Evolutionary conservation across 2,113 vertebrate species (phyloP), one percentile per base, ranked within the genome.

Genomic region (Chroicocephalus ridibundus): DNA sequence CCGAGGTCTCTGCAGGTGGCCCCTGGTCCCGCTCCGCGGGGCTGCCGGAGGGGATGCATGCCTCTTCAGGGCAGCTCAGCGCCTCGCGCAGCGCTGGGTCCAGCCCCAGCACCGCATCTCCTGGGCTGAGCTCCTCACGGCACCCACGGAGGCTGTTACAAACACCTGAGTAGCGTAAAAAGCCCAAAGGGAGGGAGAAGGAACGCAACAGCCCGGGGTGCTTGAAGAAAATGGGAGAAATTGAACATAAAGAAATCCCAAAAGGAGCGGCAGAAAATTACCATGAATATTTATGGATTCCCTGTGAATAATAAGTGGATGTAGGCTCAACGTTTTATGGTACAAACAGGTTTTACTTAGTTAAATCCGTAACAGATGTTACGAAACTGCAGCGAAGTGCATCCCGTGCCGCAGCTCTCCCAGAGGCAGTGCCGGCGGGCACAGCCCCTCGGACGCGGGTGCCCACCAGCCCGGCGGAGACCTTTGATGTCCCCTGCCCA

Each of bases 351-450:
- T 76, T 47, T 46, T 21, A 22, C 58, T 52, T 18, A 1, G 42
- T 6, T 11, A 11, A 52, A 84, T 57, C 60, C 8, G 14, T 12
- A n/a, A 5, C 86, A 90, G 94, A 85, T 90, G 92, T 31, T 13
- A 7, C 0, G 20, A 21, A 52, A 4, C 12, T 3, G 54, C 54
- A 5, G 10, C 8, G 2, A 5, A 4, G 61, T 0, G 26, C 72
- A 20, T 26, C 49, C 49, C 5, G 3, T 14, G 3, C 57, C 6
- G n/a, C 17, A 3, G 49, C 70, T 47, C 17, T 40, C 38, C 65
- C 5, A 6, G 16, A 29, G 64, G 82, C 26, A 18, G 29, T 4
- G 4, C 44, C 5, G 13, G 40, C 0, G 58, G 71, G 32, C 9
- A 47, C 81, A n/a, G 66, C 49, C 58, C 83, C 60, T 11, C 6